Percentiles rank a stretch among this genome's conserved stretches.
These are phyloP conservation scores for Timema podura DNA, from an alignment of 2,888 invertebrate genomes.

Conservation along the genomic window DNA sequence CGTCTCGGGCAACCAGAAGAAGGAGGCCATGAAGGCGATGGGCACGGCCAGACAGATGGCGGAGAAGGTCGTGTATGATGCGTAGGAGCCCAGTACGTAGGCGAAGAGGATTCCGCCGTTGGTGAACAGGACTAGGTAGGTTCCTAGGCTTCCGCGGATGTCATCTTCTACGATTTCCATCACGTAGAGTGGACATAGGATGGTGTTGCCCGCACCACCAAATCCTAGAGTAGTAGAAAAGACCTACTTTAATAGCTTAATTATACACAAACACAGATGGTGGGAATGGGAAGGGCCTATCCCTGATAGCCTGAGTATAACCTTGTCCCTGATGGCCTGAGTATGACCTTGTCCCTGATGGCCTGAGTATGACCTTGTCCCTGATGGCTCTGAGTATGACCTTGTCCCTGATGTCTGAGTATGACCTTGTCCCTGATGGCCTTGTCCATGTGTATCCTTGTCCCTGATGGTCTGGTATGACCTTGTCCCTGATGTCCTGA, in stretches of 20 bases:
- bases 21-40: constrained; percentile 46
- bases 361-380: too few species aligned
- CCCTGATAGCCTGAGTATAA: too few species aligned
- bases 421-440: too few species aligned
- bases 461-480: too few species aligned
- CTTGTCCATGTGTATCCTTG: too few species aligned
- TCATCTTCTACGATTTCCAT: constrained; percentile 58
- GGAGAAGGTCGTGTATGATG: constrained; percentile 51
- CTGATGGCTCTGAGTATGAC: too few species aligned
- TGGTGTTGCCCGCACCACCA: constrained; percentile 52
- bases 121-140: constrained; percentile 52
- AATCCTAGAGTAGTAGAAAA: constrained; percentile 55
- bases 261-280: constrained; percentile 49
- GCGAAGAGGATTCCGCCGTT: constrained; percentile 50
- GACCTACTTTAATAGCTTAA: constrained; percentile 47
- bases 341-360: too few species aligned
- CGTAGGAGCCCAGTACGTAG: constrained; percentile 49
- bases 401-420: too few species aligned
- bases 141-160: constrained; percentile 54
- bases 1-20: constrained; percentile 55
- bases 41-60: constrained; percentile 50
- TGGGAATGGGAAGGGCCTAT: constrained; percentile 43
- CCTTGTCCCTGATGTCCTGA: too few species aligned
- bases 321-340: too few species aligned
- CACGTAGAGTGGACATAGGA: constrained; percentile 56